Percentiles rank a stretch among this genome's conserved stretches.
These are phyloP conservation scores for Ecliptopera silaceata DNA, from an alignment of 2,888 invertebrate genomes.

Conservation along the genomic window DNA sequence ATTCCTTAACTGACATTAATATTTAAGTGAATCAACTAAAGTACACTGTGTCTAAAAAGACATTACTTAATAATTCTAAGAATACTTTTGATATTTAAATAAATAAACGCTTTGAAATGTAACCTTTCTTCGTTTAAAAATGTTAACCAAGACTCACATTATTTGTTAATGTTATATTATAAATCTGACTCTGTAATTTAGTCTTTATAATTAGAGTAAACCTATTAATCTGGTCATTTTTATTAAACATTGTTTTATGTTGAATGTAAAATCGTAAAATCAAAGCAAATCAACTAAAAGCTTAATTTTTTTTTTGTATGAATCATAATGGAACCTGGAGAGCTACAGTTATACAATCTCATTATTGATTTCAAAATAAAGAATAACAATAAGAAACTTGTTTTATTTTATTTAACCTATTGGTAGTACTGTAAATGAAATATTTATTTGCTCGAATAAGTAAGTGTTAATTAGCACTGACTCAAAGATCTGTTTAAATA, in stretches of 20 bases:
- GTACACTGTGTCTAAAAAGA: slow-evolving; percentile 78
- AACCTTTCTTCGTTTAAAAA: slow-evolving; percentile 72
- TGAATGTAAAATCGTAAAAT: slow-evolving; percentile 64
- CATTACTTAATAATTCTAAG: slow-evolving; percentile 74
- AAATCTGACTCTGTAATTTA: slow-evolving; percentile 77
- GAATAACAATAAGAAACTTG: slow-evolving; percentile 66
- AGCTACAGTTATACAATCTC: slow-evolving; percentile 79
- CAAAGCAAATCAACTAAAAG: slow-evolving; percentile 74
- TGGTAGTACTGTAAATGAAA: too few species aligned
- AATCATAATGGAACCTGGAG: slow-evolving; percentile 66
- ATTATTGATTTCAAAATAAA: slow-evolving; percentile 79
- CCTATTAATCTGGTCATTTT: slow-evolving; percentile 83
- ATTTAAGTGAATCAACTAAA: slow-evolving; percentile 70
- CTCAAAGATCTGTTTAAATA: too few species aligned
- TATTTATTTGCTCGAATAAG: too few species aligned
- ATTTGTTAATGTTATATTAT: slow-evolving; percentile 78
- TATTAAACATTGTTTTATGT: slow-evolving; percentile 82
- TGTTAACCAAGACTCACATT: slow-evolving; percentile 82
- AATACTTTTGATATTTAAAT: slow-evolving; percentile 72
- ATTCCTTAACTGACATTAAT: slow-evolving; percentile 64
- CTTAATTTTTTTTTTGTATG: slow-evolving; percentile 77
- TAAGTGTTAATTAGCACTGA: too few species aligned
- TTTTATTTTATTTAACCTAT: slow-evolving; percentile 16
- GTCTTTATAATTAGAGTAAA: slow-evolving; percentile 77
- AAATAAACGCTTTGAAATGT: slow-evolving; percentile 77